phyloP scores from a whole-genome alignment of 2,797 vertebrate genomes.

The Takifugu ocellatus region DNA sequence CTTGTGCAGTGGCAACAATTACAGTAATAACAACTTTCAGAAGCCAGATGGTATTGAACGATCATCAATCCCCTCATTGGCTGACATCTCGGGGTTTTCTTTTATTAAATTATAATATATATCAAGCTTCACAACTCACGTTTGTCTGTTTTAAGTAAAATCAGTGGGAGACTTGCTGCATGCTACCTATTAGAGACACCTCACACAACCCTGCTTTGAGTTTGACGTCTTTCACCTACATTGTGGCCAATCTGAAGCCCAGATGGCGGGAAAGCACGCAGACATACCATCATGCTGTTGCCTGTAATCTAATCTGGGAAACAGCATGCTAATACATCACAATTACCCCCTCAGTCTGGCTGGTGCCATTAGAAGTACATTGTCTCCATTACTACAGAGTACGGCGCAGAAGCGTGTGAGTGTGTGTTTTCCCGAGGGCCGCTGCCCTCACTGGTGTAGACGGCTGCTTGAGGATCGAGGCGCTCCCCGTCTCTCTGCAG shows the following conservation, averaged over 20 bases:
- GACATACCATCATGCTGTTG: conserved; percentile 35
- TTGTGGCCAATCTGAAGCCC: conserved; percentile 38
- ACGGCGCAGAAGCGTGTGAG: conserved; percentile 9
- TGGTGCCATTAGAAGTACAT: conserved; percentile 66
- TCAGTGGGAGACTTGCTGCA: no score
- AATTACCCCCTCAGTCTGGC: conserved; percentile 62
- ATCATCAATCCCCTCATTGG: conserved; percentile 5
- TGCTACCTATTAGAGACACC: conserved; percentile 9
- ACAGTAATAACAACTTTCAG: conserved; percentile 12
- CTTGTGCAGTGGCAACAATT: conserved; percentile 1
- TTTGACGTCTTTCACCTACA: conserved; percentile 42
- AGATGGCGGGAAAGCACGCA: conserved; percentile 23
- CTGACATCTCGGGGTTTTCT: background rate
- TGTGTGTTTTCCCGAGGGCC: conserved; percentile 18
- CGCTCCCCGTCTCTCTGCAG: conserved; percentile 46
- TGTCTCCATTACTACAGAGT: conserved; percentile 56
- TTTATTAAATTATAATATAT: background rate
- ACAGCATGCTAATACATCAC: conserved; percentile 65
- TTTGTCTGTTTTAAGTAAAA: background rate
- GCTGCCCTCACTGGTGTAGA: conserved; percentile 18
- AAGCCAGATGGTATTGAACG: conserved; percentile 17
- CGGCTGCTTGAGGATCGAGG: conserved; percentile 39
- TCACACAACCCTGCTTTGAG: conserved; percentile 45
- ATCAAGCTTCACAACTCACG: no score
- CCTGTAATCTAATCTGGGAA: conserved; percentile 61